These are phyloP conservation scores for Colaptes auratus DNA, from an alignment of 2,113 vertebrate species.

Conservation along the genomic window DNA sequence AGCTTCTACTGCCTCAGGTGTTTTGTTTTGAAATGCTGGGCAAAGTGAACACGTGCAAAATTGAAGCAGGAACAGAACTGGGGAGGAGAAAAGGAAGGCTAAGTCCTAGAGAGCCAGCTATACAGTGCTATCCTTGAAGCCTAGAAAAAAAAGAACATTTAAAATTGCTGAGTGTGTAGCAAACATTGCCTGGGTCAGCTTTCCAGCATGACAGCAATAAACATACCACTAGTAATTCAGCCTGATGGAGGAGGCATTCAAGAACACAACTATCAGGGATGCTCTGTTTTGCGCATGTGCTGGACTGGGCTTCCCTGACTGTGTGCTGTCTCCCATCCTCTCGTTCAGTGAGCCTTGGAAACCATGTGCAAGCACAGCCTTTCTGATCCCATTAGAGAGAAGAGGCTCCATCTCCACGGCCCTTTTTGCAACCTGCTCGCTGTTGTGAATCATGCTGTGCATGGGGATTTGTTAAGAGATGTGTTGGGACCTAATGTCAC, in stretches of 20 bases:
- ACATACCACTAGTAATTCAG: background rate
- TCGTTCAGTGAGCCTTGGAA: background rate
- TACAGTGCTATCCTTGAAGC: background rate
- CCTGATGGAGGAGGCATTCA: background rate
- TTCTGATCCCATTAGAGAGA: background rate
- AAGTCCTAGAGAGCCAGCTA: background rate
- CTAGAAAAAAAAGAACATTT: background rate
- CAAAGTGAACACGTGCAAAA: background rate
- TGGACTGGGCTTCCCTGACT: background rate
- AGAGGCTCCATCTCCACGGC: background rate
- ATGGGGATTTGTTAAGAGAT: background rate
- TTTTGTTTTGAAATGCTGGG: background rate
- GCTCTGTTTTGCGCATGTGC: background rate
- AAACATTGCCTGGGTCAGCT: background rate
- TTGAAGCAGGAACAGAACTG: background rate
- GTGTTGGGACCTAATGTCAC: background rate
- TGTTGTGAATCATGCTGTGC: background rate
- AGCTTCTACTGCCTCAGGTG: background rate
- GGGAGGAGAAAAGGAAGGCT: background rate
- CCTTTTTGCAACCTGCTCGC: background rate
- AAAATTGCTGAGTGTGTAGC: background rate
- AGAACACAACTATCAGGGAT: background rate
- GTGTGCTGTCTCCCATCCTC: fast-evolving
- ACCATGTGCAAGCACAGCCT: background rate
- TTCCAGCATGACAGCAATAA: background rate